These are phyloP conservation scores for Caenorhabditis sinica DNA, from an alignment of 2,888 invertebrate genomes.

Conservation along the genomic window DNA sequence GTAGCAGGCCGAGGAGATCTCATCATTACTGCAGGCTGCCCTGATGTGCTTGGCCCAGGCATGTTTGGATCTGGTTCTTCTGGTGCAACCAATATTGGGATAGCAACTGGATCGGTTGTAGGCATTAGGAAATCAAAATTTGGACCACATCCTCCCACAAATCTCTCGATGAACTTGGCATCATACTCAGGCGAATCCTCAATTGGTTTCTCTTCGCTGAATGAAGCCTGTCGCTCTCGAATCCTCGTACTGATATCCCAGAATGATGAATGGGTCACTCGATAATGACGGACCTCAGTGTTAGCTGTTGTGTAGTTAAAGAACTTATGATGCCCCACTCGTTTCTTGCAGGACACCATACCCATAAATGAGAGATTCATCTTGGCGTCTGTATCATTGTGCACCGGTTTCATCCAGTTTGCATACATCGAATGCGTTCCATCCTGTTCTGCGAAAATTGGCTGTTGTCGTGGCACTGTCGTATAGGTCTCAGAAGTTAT, in stretches of 20 bases:
- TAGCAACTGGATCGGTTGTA: background rate
- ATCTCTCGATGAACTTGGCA: constrained; percentile 43
- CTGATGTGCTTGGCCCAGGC: constrained; percentile 18
- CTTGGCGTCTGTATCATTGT: constrained; percentile 71
- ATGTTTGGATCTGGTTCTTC: background rate
- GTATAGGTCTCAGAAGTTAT: constrained; percentile 88
- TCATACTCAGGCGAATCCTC: constrained; percentile 38
- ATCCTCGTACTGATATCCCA: constrained; percentile 72
- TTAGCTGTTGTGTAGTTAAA: constrained; percentile 71
- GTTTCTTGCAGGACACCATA: constrained; percentile 66
- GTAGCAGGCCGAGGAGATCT: constrained; percentile 50
- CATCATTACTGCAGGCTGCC: constrained; percentile 35
- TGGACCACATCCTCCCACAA: constrained; percentile 11
- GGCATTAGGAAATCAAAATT: background rate
- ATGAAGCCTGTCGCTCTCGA: constrained; percentile 43
- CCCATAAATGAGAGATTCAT: constrained; percentile 76
- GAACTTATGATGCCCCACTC: constrained; percentile 66
- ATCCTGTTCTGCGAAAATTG: constrained; percentile 90
- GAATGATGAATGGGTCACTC: constrained; percentile 82
- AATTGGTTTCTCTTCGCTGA: constrained; percentile 35
- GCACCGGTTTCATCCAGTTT: constrained; percentile 87
- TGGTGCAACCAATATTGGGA: constrained; percentile 20
- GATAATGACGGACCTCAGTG: constrained; percentile 66
- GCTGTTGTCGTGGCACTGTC: constrained; percentile 94
- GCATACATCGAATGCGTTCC: constrained; percentile 95